Conservation (phyloP, 2,113 vertebrate species). For the Turnix velox region DNA sequence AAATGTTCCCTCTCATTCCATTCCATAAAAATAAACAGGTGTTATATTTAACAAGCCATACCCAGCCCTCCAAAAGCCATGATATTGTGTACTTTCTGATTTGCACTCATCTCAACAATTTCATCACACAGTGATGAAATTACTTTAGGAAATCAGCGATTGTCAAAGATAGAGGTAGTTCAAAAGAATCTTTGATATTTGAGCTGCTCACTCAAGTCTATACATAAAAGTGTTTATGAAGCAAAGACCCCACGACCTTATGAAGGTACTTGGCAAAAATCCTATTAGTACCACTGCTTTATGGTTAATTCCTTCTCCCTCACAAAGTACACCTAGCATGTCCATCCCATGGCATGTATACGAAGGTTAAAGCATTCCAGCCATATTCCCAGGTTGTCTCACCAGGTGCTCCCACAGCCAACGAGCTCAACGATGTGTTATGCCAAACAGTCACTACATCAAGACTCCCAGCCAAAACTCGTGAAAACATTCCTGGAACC, state of each 20-base stretch:
- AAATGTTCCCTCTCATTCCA: background rate
- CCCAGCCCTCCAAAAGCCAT: background rate
- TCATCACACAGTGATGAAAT: background rate
- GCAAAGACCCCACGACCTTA: background rate
- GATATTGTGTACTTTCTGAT: background rate
- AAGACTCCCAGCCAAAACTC: constrained; percentile 16
- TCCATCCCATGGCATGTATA: background rate
- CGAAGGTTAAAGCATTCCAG: background rate
- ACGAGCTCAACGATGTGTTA: background rate
- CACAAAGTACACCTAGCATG: background rate
- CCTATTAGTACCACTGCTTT: background rate
- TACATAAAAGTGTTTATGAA: background rate
- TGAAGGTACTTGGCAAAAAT: background rate
- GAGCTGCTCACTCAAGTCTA: background rate
- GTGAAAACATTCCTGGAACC: constrained; percentile 1
- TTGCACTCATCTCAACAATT: background rate
- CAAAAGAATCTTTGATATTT: background rate
- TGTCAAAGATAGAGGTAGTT: background rate
- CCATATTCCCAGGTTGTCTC: background rate
- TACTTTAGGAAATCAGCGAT: background rate
- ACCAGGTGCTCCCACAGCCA: background rate
- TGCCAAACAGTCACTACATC: constrained; percentile 47
- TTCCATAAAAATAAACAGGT: background rate
- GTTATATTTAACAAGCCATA: background rate
- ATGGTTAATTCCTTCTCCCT: background rate